Percentiles rank a stretch among this genome's conserved stretches.
phyloP scores from a whole-genome alignment of 53 echinoderm and acorn worm genomes.

The Temnopleurus reevesii region DNA sequence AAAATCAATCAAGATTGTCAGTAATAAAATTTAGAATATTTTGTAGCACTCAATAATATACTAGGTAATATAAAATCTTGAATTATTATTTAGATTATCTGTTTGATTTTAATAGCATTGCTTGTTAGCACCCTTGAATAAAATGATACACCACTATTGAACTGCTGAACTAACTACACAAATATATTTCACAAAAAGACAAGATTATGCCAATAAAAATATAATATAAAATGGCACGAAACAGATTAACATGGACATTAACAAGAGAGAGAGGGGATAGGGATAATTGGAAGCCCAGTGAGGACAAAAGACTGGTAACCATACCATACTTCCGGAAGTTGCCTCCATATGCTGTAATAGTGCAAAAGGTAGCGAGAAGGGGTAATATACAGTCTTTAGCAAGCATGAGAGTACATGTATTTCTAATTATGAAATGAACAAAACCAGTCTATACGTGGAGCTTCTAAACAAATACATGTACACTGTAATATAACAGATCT shows the following conservation, averaged over 20 bases:
- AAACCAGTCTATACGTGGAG: conserved; percentile 18
- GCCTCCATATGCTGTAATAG: conserved; percentile 74
- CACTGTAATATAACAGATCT: background rate
- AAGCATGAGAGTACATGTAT: conserved; percentile 19
- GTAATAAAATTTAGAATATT: no score
- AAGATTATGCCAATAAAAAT: conserved; percentile 1
- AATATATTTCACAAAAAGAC: conserved; percentile 10
- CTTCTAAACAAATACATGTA: background rate
- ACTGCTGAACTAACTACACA: conserved; percentile 15
- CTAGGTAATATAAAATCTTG: no score
- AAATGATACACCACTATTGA: background rate
- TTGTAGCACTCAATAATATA: no score
- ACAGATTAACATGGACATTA: background rate
- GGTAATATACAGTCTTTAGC: conserved; percentile 54
- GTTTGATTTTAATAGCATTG: no score
- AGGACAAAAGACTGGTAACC: conserved; percentile 18
- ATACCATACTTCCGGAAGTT: conserved; percentile 84
- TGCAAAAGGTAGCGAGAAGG: conserved; percentile 59
- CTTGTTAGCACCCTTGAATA: no score
- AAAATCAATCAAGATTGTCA: no score
- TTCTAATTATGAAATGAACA: conserved; percentile 20
- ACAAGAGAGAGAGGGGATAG: background rate
- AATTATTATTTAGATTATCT: no score
- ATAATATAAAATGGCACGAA: background rate
- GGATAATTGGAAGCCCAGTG: background rate